Base-by-base conservation (phyloP, 2,113 vertebrate species). In the Stigmatopora argus region DNA sequence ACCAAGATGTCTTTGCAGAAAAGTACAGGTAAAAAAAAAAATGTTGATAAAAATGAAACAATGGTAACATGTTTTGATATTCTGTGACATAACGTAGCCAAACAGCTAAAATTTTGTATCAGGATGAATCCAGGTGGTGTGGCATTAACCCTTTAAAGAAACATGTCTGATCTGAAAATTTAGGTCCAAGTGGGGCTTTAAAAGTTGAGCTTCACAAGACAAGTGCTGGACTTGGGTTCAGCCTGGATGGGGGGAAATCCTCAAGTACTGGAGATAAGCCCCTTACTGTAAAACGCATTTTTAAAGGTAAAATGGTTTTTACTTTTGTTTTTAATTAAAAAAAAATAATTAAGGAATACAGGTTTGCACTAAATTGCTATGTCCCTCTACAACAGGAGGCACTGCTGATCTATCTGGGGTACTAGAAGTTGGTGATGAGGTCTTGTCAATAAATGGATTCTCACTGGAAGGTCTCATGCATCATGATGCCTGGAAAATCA, bases 401-500 rank as follows among this genome's bases (percentile, higher is more conserved):
- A 93, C 91, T 75, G 94, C 94, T 0, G 95, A 97, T 78, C 91
- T 92, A 77, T 92, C 93, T 7, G 88, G 93, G 80, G 90, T 80
- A 34, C 89, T 97, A 60, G 90, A 94, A 74, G 88, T 91, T 15
- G 96, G 95, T 3, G 95, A 98, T 75, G 93, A 98, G 88, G 90
- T 98, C 71, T 87, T 98, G 71, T 93, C 93, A 45, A 89, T 97
- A 70, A 94, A 94, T 7, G 93, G 94, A n/a, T 91, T 90, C 48
- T 92, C 92, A 6, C 81, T 97, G 72, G 87, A 92, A 61, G 94
- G 94, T 48, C 91, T 96, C 67, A 87, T 92, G 93, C 93, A 95
- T 86, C 94, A 93, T 0, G 95, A 97, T 23, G 95, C 94, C 81
- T 98, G 96, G 95, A 97, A 93, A 77, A 88, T 94, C 47, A 93